Evolutionary conservation across 2,797 vertebrate species (phyloP).

Genomic region (Oreochromis mossambicus): DNA sequence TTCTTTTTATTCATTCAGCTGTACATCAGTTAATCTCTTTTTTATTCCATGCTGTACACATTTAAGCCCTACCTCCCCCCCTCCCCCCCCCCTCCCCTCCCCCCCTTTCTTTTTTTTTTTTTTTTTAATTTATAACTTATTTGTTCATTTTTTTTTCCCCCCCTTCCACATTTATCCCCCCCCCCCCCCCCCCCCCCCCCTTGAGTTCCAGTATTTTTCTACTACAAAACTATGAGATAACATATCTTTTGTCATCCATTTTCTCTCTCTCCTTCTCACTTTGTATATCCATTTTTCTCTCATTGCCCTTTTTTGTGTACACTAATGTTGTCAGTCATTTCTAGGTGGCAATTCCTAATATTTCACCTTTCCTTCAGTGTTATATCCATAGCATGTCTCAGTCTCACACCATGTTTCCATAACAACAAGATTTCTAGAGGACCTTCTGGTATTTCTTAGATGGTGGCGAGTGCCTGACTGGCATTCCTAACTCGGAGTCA

Average conservation of each 20-base stretch:
- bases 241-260: constrained; percentile 30
- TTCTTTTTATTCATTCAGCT: neutral
- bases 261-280: neutral
- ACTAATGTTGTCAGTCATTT: neutral
- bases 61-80: constrained; percentile 5
- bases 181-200: constrained; percentile 52
- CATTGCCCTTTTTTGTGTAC: neutral
- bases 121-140: no score
- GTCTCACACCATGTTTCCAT: constrained; percentile 1
- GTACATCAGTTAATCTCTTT: neutral
- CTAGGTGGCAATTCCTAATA: neutral
- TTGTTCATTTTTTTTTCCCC: no score
- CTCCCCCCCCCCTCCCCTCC: constrained; percentile 55
- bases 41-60: neutral
- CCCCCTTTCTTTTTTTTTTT: no score
- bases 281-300: neutral
- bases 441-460: neutral
- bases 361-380: neutral
- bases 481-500: neutral
- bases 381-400: neutral
- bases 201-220: constrained; percentile 40
- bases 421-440: neutral
- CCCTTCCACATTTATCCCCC: neutral
- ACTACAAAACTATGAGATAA: constrained; percentile 19
- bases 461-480: neutral